phyloP scores from a whole-genome alignment of 2,113 vertebrate species.

The Antigone vipio region DNA sequence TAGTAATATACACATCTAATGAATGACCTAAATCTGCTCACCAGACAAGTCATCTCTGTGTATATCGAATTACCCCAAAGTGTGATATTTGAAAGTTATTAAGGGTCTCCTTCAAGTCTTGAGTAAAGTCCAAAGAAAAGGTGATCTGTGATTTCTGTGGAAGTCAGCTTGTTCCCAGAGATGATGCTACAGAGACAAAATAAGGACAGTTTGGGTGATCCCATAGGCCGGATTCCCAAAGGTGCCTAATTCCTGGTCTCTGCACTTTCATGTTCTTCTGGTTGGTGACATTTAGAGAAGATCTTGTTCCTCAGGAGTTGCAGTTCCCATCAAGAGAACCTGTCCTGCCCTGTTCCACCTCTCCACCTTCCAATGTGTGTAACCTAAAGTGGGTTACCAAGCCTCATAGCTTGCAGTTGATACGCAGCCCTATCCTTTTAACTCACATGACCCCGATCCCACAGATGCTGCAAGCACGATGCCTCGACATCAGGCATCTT shows the following conservation, averaged over 20 bases:
- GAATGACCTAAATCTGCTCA: not conserved
- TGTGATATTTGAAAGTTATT: not conserved
- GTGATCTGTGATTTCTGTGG: not conserved
- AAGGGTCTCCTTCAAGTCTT: not conserved
- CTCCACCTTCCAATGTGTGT: not conserved
- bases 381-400: not conserved
- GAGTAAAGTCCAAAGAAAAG: not conserved
- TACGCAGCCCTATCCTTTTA: not conserved
- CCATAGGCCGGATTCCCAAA: not conserved
- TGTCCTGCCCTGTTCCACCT: not conserved
- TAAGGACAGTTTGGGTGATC: not conserved
- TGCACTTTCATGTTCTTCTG: not conserved
- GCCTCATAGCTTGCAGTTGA: not conserved
- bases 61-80: not conserved
- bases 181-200: not conserved
- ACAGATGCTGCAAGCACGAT: accelerated
- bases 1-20: not conserved
- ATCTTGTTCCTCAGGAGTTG: not conserved
- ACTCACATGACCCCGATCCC: not conserved
- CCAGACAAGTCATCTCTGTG: not conserved
- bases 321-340: not conserved
- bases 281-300: not conserved
- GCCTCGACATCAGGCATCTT: not conserved
- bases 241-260: not conserved
- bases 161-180: not conserved